These are phyloP conservation scores for Phallusia fumigata DNA, from an alignment of 23 tunicate species.

Conservation along the genomic window DNA sequence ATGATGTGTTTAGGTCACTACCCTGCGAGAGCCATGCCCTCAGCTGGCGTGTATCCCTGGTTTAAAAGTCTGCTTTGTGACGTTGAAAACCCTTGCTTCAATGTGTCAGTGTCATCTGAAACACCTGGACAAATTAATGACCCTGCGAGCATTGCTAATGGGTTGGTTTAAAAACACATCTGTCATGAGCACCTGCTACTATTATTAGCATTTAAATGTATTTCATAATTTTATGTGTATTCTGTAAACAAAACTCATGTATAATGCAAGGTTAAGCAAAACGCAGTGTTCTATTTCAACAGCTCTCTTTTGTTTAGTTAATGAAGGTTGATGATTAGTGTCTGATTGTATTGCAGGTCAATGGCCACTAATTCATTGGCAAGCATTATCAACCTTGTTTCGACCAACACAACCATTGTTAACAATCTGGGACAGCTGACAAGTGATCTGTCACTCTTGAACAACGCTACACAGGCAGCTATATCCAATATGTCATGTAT, in stretches of 20 bases:
- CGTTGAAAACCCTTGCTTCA: slow-evolving; percentile 84
- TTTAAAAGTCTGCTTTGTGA: slow-evolving; percentile 81
- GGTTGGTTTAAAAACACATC: neutral
- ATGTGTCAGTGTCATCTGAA: slow-evolving; percentile 73
- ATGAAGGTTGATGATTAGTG: too few relatives aligned
- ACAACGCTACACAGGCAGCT: neutral
- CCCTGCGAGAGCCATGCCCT: slow-evolving; percentile 98
- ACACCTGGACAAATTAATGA: slow-evolving; percentile 86
- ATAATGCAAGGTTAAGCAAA: neutral
- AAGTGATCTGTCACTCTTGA: neutral
- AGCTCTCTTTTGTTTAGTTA: too few relatives aligned
- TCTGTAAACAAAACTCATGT: neutral
- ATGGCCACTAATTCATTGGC: neutral
- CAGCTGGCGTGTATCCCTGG: slow-evolving; percentile 99
- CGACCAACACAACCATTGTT: slow-evolving; percentile 16
- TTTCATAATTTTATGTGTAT: neutral
- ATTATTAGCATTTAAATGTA: neutral
- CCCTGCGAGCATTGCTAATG: slow-evolving; percentile 12
- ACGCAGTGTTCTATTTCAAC: too few relatives aligned
- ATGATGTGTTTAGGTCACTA: slow-evolving; percentile 71
- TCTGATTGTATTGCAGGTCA: neutral
- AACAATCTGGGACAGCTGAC: slow-evolving; percentile 16
- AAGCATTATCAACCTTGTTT: neutral
- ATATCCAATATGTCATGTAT: neutral
- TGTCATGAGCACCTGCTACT: too few relatives aligned